Percentiles rank a stretch among this genome's conserved stretches.
These are phyloP conservation scores for Galbula dea DNA, from an alignment of 2,113 vertebrate genomes.

Conservation along the genomic window DNA sequence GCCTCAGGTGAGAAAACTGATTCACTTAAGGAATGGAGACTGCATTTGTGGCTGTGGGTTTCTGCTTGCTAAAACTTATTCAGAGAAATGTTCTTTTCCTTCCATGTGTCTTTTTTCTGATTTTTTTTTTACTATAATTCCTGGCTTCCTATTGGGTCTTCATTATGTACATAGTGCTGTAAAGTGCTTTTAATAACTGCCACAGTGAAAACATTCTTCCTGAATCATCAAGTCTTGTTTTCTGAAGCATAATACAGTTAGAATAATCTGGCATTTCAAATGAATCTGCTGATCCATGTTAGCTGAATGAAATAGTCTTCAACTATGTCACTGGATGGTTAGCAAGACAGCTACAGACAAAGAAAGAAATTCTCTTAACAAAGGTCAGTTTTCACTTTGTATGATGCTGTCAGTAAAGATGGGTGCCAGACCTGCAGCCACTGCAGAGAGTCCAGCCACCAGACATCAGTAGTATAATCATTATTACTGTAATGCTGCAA, in stretches of 20 bases:
- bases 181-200: neutral
- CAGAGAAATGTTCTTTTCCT: neutral
- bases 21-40: neutral
- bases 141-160: neutral
- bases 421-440: neutral
- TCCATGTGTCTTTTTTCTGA: neutral
- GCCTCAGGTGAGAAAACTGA: neutral
- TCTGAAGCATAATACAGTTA: neutral
- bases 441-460: neutral
- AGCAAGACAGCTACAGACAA: neutral
- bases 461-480: neutral
- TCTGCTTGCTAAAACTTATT: neutral
- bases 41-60: neutral
- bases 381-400: neutral
- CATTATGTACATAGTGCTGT: neutral
- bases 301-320: neutral
- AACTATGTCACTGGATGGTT: neutral
- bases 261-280: neutral
- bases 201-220: neutral
- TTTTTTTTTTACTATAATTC: neutral
- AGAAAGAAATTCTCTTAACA: neutral
- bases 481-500: neutral
- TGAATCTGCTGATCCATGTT: neutral
- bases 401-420: neutral
- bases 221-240: neutral